Base-by-base conservation (phyloP, 2,113 vertebrate species). In the Cavia aperea region DNA sequence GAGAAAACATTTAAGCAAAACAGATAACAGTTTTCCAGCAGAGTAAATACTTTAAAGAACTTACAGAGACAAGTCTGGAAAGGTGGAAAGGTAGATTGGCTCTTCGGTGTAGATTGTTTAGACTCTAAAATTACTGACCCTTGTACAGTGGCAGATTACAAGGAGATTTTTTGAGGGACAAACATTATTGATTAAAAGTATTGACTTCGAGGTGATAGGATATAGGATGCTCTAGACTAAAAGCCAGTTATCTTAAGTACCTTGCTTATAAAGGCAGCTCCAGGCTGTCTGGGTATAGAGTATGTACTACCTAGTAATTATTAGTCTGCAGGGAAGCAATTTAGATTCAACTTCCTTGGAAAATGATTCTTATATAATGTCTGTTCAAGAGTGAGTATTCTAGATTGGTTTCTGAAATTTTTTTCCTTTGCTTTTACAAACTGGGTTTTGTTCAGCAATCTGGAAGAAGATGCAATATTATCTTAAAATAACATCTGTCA, bases 401-500 rank as follows among this genome's bases (percentile, higher is more conserved):
- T 7, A 54, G 3, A 29, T 93, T 83, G 7, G 24, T 89, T 94
- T 77, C 81, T 66, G 33, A 78, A 94, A 49, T 16, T 58, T 60
- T n/a, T 36, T 1, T 66, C 51, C 93, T 86, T 88, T 91, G 33
- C 66, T 96, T 88, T 62, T 14, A 51, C 15, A 91, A 81, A 78
- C 13, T 81, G 19, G 51, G 11, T 81, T 92, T 88, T 92, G 7
- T 13, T 93, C 19, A 88, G 33, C 86, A 87, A 36, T 63, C 73
- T 88, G 24, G 6, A 72, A 94, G 51, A 49, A 6, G 31, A 6
- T 56, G 39, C 36, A 70, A 70, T 18, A 46, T 39, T 82, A 46
- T 46, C 36, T 88, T 81, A 88, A 77, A 94, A 77, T 54, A 89
- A 11, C 39, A 90, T 70, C 72, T 95, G 49, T 68, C 43, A 78